These are phyloP conservation scores for Barnardius zonarius DNA, from an alignment of 2,113 vertebrate genomes.

Conservation along the genomic window DNA sequence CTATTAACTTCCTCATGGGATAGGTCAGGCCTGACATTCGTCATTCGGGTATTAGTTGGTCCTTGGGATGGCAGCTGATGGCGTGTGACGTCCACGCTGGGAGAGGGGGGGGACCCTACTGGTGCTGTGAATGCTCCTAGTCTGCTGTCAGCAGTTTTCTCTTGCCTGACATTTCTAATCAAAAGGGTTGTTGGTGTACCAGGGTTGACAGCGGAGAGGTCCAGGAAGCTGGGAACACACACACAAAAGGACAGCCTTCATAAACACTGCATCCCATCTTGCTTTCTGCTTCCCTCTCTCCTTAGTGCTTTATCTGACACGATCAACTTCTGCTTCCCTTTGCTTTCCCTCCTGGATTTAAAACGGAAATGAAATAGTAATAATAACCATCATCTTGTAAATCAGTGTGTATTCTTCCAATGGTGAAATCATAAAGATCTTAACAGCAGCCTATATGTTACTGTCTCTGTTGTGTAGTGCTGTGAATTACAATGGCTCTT, in stretches of 20 bases:
- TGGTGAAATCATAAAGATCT: neutral
- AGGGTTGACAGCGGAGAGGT: neutral
- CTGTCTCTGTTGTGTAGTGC: neutral
- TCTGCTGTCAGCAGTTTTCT: slow-evolving; percentile 9
- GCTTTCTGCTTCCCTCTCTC: neutral
- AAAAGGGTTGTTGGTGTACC: neutral
- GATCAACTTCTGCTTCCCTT: neutral
- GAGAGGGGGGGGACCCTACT: neutral
- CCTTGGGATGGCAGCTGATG: slow-evolving; percentile 67
- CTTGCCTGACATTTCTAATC: neutral
- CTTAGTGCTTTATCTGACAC: neutral
- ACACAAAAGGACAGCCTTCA: neutral
- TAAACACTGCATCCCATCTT: neutral
- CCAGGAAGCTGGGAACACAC: neutral
- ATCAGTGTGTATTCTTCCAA: accelerated
- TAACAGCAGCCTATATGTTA: neutral
- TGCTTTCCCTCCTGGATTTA: neutral
- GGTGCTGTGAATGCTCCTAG: slow-evolving; percentile 38
- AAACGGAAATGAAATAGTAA: neutral
- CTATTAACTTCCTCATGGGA: neutral
- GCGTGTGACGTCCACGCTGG: slow-evolving; percentile 43
- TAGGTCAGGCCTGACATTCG: slow-evolving; percentile 70
- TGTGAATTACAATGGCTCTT: neutral
- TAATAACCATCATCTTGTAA: neutral
- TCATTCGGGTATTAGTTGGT: slow-evolving; percentile 72